Evolutionary conservation across 2,797 vertebrate species (phyloP).

Genomic region (Graptemys geographica): DNA sequence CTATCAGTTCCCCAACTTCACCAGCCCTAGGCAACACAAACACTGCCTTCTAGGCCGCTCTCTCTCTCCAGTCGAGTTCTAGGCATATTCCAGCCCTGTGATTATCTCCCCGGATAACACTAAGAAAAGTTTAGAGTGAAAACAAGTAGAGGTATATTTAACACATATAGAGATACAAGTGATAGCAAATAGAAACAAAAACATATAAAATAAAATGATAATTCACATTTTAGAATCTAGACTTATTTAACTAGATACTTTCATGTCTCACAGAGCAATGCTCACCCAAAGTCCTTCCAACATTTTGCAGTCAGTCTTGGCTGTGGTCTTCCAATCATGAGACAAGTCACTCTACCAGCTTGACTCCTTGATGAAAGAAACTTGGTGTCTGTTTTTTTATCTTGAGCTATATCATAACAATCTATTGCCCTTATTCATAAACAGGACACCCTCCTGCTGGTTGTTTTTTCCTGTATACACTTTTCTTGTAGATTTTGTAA

Average conservation of each 20-base stretch:
- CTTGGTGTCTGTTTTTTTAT: not conserved
- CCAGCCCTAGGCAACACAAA: not conserved
- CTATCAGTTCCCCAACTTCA: not conserved
- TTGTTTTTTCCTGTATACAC: not conserved
- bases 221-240: not conserved
- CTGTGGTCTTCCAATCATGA: no score
- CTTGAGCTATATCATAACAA: not conserved
- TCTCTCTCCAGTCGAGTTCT: not conserved
- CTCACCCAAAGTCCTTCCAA: no score
- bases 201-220: not conserved
- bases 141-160: not conserved
- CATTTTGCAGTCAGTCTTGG: no score
- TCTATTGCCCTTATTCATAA: not conserved
- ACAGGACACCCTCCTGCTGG: not conserved
- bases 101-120: not conserved
- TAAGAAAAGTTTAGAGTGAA: not conserved
- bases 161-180: not conserved
- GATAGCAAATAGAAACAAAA: not conserved
- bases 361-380: not conserved
- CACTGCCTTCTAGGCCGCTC: accelerated
- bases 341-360: not conserved
- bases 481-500: not conserved
- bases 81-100: not conserved
- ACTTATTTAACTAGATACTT: not conserved
- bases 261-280: not conserved